A percentile compares a stretch with the other conserved stretches of the same genome.
These are phyloP conservation scores for Scotopteryx bipunctaria DNA, from an alignment of 2,888 invertebrate genomes.

Conservation along the genomic window DNA sequence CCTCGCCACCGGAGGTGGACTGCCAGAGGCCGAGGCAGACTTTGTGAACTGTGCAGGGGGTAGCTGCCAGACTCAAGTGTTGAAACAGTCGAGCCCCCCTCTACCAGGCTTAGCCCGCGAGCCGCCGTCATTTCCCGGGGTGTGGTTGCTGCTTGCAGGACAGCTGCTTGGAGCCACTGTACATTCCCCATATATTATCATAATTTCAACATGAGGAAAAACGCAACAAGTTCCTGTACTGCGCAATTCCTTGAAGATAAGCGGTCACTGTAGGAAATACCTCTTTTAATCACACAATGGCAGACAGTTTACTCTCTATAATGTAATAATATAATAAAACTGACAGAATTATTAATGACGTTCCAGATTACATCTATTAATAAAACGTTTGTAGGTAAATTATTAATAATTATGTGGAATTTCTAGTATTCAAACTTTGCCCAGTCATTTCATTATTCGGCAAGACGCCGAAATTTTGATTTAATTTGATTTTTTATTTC, in stretches of 20 bases:
- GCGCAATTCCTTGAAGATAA: constrained; percentile 70
- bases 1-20: no score
- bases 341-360: constrained; percentile 28
- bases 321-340: constrained; percentile 19
- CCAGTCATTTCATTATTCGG: neutral
- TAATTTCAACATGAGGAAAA: constrained; percentile 19
- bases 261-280: constrained; percentile 64
- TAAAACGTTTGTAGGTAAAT: constrained; percentile 24
- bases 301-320: constrained; percentile 32
- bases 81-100: no score
- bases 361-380: constrained; percentile 31
- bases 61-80: no score
- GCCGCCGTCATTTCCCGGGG: no score
- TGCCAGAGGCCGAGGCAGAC: no score
- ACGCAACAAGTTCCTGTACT: constrained; percentile 42
- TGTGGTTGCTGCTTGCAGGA: no score
- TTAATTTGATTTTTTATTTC: constrained; percentile 8
- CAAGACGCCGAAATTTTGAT: constrained; percentile 1
- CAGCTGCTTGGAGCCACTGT: no score
- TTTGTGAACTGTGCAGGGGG: no score
- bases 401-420: constrained; percentile 22
- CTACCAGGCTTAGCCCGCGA: no score
- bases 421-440: constrained; percentile 7
- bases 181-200: constrained; percentile 33
- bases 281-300: constrained; percentile 34